Base-by-base conservation (phyloP, 2,113 vertebrate genomes). In the Seriola rivoliana region DNA sequence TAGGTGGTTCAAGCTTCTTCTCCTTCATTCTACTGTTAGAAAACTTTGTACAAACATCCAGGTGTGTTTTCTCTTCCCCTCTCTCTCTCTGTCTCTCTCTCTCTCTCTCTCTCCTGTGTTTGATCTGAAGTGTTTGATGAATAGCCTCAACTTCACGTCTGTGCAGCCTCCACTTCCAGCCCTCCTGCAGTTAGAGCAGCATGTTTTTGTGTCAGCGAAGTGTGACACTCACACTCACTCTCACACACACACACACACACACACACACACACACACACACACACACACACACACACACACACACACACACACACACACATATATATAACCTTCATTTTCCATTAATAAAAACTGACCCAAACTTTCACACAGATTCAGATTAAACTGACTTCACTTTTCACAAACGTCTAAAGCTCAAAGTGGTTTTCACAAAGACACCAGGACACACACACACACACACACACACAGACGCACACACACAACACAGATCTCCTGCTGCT, bases 51-150 rank as follows among this genome's bases (percentile, higher is more conserved):
- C 64, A 81, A 59, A 75, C 70, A 86, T 75, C 71, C 63, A 89
- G 88, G 81, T 92, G 81, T 73, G 60, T 54, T 54, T n/a, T 60
- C 73, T 83, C 40, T 19, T 68, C 48, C 48, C 36, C 58, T 16
- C 52, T 71, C 5, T 3, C 8, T 8, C 21, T 69, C n/a, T 34
- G 32, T 13, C 10, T 52, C 82, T 38, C 57, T 54, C 62, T 40
- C 57, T 29, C 36, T 17, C 34, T 62, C 59, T 8, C 17, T 46
- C 14, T 55, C 19, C 25, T 42, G 44, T 71, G 66, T 83, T 77
- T 64, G 48, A 64, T 63, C n/a, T 83, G 60, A 88, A 91, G 86
- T 84, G 86, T 81, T 78, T 93, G 92, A 93, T 86, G 80, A 89
- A 93, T 81, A 42, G 69, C 71, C 36, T 62, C 72, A 10, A 72